Percentiles rank a stretch among this genome's conserved stretches.
phyloP scores from a whole-genome alignment of 2,797 vertebrate genomes.

The Cuniculus paca region DNA sequence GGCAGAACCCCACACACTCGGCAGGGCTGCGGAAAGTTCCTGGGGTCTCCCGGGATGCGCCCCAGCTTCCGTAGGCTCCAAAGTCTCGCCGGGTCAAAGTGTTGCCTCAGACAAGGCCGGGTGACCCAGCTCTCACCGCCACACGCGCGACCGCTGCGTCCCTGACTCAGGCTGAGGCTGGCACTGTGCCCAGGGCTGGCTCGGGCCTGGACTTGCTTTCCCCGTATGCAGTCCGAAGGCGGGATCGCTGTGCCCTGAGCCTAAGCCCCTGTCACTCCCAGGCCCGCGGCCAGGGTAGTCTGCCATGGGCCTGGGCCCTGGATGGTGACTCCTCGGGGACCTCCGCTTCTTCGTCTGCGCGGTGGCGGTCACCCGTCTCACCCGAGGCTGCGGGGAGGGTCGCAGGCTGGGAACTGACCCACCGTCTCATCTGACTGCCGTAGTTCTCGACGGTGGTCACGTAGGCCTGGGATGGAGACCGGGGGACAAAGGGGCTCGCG shows the following conservation, averaged over 20 bases:
- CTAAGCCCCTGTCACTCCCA: neutral
- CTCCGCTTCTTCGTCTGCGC: neutral
- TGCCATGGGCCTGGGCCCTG: neutral
- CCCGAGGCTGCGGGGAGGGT: neutral
- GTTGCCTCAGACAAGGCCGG: conserved; percentile 49
- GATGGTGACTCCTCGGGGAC: neutral
- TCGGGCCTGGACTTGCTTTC: neutral
- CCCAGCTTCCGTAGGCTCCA: neutral
- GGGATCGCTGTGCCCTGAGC: neutral
- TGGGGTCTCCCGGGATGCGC: neutral
- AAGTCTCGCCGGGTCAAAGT: conserved; percentile 71
- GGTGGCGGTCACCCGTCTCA: neutral
- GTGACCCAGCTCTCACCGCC: neutral
- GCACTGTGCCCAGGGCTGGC: neutral
- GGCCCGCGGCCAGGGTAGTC: neutral
- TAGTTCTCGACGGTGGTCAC: neutral
- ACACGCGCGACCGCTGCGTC: neutral
- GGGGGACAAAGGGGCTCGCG: neutral
- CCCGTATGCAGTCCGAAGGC: too few relatives aligned
- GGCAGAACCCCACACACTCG: neutral
- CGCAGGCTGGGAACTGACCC: neutral
- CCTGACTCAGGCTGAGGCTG: neutral
- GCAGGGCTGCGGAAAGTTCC: neutral
- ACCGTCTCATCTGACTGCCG: neutral
- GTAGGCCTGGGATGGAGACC: neutral